phyloP scores from a whole-genome alignment of 2,113 vertebrate genomes.

The Chitala chitala region DNA sequence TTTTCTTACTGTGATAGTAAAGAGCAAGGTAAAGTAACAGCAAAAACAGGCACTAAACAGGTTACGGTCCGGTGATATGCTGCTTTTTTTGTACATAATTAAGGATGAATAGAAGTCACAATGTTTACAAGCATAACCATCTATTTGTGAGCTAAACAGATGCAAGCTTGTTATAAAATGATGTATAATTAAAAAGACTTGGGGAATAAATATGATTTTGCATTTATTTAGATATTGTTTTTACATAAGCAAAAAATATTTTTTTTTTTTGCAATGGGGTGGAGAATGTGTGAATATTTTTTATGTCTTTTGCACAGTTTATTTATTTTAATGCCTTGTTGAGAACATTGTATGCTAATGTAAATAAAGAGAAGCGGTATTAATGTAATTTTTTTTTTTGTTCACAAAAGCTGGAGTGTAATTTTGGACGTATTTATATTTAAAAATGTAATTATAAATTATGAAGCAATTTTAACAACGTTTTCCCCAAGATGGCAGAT shows the following conservation, averaged over 20 bases:
- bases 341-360: conserved; percentile 15
- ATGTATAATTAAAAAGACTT: conserved; percentile 14
- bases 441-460: not conserved
- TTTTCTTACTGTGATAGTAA: conserved; percentile 8
- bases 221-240: conserved; percentile 18
- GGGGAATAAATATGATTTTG: conserved; percentile 3
- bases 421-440: not conserved
- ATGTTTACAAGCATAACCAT: conserved; percentile 63
- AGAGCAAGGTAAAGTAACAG: conserved; percentile 17
- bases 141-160: conserved; percentile 49
- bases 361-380: conserved; percentile 19
- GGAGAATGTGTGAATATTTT: not conserved
- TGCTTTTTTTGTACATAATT: conserved; percentile 50
- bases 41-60: conserved; percentile 21
- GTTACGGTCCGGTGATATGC: conserved; percentile 52
- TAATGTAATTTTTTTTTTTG: not conserved
- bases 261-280: conserved; percentile 21
- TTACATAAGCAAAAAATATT: conserved; percentile 22
- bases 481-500: not conserved
- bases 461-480: not conserved
- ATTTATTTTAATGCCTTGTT: conserved; percentile 11
- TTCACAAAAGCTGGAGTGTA: not conserved
- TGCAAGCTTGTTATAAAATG: not conserved
- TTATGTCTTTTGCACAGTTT: not conserved
- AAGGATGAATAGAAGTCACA: conserved; percentile 50